A percentile compares a stretch with the other conserved stretches of the same genome.
These are phyloP conservation scores for Theodoxus fluviatilis DNA, from an alignment of 2,888 invertebrate genomes.

Conservation along the genomic window DNA sequence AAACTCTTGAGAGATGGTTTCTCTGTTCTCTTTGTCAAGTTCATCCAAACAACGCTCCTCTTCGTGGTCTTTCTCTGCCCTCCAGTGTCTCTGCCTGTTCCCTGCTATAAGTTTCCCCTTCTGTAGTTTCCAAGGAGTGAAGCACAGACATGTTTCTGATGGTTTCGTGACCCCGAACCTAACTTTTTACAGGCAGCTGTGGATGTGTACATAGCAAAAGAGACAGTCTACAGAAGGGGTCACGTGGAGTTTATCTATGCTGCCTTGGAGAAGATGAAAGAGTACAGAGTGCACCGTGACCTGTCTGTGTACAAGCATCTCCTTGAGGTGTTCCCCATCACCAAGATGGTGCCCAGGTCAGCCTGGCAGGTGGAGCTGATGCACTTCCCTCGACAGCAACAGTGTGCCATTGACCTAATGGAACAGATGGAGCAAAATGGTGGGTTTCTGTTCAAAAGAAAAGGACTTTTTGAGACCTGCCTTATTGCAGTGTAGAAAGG, in stretches of 20 bases:
- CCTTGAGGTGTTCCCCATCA: conserved; percentile 90
- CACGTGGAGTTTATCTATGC: conserved; percentile 94
- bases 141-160: too few species aligned
- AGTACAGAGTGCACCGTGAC: conserved; percentile 85
- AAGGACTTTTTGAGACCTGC: background rate
- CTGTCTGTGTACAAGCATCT: conserved; percentile 78
- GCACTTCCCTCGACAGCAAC: conserved; percentile 96
- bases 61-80: too few species aligned
- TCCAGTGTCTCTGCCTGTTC: too few species aligned
- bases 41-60: too few species aligned
- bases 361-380: conserved; percentile 85
- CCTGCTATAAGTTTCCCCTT: too few species aligned
- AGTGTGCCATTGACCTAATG: conserved; percentile 86
- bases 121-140: too few species aligned
- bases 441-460: conserved; percentile 56
- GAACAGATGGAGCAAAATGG: conserved; percentile 95
- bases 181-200: too few species aligned
- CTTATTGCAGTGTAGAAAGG: too few species aligned
- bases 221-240: conserved; percentile 77
- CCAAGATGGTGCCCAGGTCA: conserved; percentile 75
- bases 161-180: too few species aligned
- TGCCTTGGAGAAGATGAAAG: conserved; percentile 86
- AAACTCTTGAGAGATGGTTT: too few species aligned
- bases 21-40: too few species aligned
- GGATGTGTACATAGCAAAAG: conserved; percentile 72